phyloP scores from a whole-genome alignment of 1,140 invertebrate genomes.

The Araneus ventricosus region DNA sequence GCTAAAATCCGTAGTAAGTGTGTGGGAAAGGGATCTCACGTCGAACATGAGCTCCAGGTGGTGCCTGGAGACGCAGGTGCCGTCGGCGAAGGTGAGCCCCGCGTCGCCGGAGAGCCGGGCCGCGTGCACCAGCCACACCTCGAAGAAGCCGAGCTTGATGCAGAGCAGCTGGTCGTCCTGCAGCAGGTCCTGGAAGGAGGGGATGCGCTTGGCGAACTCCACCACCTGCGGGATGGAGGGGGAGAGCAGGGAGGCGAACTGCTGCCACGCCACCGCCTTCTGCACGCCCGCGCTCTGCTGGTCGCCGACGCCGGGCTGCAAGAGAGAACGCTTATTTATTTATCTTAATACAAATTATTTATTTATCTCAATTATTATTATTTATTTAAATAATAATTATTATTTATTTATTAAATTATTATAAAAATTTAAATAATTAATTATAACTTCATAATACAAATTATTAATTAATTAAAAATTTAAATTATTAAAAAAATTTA shows the following conservation, averaged over 20 bases:
- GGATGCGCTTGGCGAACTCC: slow-evolving; percentile 94
- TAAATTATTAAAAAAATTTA: no score
- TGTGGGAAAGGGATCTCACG: slow-evolving; percentile 86
- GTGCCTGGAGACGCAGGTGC: slow-evolving; percentile 89
- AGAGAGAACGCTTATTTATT: not conserved
- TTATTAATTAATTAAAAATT: no score
- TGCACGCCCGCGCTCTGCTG: slow-evolving; percentile 77
- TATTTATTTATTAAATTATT: no score
- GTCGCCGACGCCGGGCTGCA: slow-evolving; percentile 48
- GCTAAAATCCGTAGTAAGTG: no score
- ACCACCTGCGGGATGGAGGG: slow-evolving; percentile 93
- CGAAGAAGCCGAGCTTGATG: slow-evolving; percentile 97
- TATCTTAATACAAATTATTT: no score
- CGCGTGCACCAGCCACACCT: slow-evolving; percentile 93
- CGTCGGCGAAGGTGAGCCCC: slow-evolving; percentile 93
- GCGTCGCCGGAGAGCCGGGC: slow-evolving; percentile 88
- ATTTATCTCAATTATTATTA: no score
- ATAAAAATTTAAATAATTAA: no score
- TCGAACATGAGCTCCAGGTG: slow-evolving; percentile 95
- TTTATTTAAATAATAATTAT: no score
- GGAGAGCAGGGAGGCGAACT: slow-evolving; percentile 80
- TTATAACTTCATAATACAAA: no score
- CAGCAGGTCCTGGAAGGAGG: slow-evolving; percentile 90
- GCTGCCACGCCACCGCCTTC: slow-evolving; percentile 79
- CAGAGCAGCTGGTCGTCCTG: slow-evolving; percentile 96